Evolutionary conservation across 2,888 invertebrate genomes (phyloP).

Genomic region (Cephus runcator): DNA sequence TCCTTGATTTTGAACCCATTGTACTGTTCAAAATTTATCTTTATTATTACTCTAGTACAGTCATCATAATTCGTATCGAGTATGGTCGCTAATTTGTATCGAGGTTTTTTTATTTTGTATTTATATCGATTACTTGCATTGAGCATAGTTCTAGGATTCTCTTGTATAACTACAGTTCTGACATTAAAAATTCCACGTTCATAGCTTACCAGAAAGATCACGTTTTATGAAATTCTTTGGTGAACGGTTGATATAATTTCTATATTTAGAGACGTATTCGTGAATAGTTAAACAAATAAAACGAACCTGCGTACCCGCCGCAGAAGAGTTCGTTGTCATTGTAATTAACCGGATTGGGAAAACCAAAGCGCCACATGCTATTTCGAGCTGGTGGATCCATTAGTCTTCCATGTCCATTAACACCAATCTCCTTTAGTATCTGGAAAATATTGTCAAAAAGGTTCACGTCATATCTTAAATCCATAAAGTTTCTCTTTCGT

Average conservation of each 20-base stretch:
- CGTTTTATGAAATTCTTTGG: not conserved
- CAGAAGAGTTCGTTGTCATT: conserved; percentile 95
- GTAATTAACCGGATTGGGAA: conserved; percentile 93
- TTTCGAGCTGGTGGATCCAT: conserved; percentile 95
- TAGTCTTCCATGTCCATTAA: conserved; percentile 83
- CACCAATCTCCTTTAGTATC: conserved; percentile 54
- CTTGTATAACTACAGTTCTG: not conserved
- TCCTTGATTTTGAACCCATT: conserved; percentile 88
- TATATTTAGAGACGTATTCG: not conserved
- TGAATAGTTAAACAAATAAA: not conserved
- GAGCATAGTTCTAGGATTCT: not conserved
- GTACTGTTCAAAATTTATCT: conserved; percentile 69
- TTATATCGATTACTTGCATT: not conserved
- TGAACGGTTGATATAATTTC: not conserved
- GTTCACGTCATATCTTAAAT: too few species aligned
- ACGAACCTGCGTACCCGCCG: conserved; percentile 85
- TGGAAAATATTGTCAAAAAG: not conserved
- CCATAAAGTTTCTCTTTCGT: not conserved
- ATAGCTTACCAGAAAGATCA: not conserved
- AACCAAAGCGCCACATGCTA: conserved; percentile 95
- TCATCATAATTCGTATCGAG: not conserved
- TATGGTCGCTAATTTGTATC: not conserved
- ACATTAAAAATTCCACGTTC: not conserved
- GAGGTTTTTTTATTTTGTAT: not conserved
- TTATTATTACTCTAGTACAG: not conserved